Conservation (phyloP, 2,113 vertebrate species). For the Panthera uncia region DNA sequence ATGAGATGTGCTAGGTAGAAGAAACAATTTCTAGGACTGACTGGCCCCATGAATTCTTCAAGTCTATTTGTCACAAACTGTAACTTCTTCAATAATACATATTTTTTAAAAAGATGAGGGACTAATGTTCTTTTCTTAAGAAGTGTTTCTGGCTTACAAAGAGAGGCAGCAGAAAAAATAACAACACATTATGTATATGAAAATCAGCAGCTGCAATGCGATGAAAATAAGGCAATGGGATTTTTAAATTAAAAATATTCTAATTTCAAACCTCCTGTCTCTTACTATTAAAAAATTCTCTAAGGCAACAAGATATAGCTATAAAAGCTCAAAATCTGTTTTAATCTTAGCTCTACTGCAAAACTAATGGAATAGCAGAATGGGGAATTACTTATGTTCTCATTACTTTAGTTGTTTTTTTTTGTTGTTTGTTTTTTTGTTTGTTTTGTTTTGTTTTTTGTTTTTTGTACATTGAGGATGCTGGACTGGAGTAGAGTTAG, state of each 20-base stretch:
- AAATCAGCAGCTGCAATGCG: constrained; percentile 58
- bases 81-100: neutral
- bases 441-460: neutral
- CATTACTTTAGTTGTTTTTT: neutral
- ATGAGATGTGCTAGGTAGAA: neutral
- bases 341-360: constrained; percentile 37
- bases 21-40: neutral
- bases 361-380: constrained; percentile 52
- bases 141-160: constrained; percentile 64
- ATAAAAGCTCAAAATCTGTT: constrained; percentile 30
- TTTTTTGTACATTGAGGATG: neutral
- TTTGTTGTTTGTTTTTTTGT: neutral
- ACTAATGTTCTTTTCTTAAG: constrained; percentile 36
- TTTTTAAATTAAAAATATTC: constrained; percentile 72
- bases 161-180: constrained; percentile 61
- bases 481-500: neutral
- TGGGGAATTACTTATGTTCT: neutral
- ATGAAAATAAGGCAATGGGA: constrained; percentile 58
- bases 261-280: constrained; percentile 61
- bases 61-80: constrained; percentile 7
- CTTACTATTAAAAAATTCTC: constrained; percentile 56
- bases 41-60: neutral
- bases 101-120: neutral
- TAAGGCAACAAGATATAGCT: constrained; percentile 22
- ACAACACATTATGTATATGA: constrained; percentile 58